Percentiles rank a stretch among this genome's conserved stretches.
Conservation (phyloP, 2,888 invertebrate genomes). For the Sinodicranocentrus sp. region DNA sequence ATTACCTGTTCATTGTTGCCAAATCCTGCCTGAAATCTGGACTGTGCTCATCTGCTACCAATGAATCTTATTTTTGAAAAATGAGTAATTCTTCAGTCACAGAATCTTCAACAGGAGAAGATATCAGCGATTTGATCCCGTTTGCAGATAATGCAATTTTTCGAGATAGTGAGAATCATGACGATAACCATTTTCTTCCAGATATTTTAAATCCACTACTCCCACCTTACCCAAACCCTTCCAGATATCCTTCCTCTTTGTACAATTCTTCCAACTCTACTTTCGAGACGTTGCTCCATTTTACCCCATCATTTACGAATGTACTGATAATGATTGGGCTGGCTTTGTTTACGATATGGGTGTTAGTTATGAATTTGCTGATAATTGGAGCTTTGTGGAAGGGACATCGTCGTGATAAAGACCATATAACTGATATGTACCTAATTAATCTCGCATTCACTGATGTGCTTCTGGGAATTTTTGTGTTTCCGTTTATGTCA, state of each 20-base stretch:
- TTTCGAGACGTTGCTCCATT: slow-evolving; percentile 64
- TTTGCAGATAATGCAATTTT: slow-evolving; percentile 40
- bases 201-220: slow-evolving; percentile 44
- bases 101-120: neutral
- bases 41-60: no score
- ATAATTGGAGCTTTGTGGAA: slow-evolving; percentile 68
- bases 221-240: slow-evolving; percentile 56
- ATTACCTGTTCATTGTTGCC: no score
- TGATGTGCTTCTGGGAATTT: slow-evolving; percentile 71
- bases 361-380: slow-evolving; percentile 70
- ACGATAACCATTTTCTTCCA: slow-evolving; percentile 31
- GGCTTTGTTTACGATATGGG: slow-evolving; percentile 66
- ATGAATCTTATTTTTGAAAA: no score
- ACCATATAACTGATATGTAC: slow-evolving; percentile 69
- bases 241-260: slow-evolving; percentile 48
- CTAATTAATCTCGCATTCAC: slow-evolving; percentile 69
- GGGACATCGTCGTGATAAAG: slow-evolving; percentile 53
- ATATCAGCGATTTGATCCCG: neutral
- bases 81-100: neutral
- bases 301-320: slow-evolving; percentile 65
- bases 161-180: neutral
- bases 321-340: slow-evolving; percentile 58
- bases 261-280: slow-evolving; percentile 58
- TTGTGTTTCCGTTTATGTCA: slow-evolving; percentile 75
- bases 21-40: no score